Percentiles rank a stretch among this genome's conserved stretches.
Conservation (phyloP, 2,113 vertebrate species). For the Bolborhynchus lineola region DNA sequence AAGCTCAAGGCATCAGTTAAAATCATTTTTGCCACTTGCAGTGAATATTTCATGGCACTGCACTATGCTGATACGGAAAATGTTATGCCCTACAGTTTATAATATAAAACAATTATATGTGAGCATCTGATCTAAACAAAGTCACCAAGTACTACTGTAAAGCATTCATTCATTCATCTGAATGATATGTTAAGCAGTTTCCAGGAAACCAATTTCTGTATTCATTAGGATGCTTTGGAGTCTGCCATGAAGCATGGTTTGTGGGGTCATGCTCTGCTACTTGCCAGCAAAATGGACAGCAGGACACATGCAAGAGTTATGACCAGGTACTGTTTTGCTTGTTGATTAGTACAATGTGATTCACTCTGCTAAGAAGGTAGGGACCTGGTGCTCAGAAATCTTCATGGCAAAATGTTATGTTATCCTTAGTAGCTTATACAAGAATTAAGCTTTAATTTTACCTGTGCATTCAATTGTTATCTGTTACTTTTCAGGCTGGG, state of each 20-base stretch:
- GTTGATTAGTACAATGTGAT: not conserved
- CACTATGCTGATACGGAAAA: not conserved
- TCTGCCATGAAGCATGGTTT: conserved; percentile 95
- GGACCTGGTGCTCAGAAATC: not conserved
- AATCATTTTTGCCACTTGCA: not conserved
- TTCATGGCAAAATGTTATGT: not conserved
- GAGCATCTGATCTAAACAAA: not conserved
- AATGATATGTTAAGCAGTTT: not conserved
- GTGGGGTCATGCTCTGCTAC: conserved; percentile 93
- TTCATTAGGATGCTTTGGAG: conserved; percentile 89
- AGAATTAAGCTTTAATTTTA: not conserved
- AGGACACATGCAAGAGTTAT: conserved; percentile 94
- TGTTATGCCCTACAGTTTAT: not conserved
- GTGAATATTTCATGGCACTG: not conserved
- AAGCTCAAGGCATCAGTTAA: not conserved
- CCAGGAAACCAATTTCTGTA: not conserved
- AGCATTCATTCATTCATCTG: not conserved
- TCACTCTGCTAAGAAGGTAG: not conserved
- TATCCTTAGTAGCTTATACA: not conserved
- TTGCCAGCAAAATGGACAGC: conserved; percentile 98
- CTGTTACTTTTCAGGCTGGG: not conserved
- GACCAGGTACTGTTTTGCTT: conserved; percentile 82
- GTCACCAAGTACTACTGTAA: not conserved
- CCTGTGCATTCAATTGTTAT: not conserved
- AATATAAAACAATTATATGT: not conserved